These are phyloP conservation scores for Drosophila pectinifera DNA, from an alignment of 1,140 invertebrate species.

Conservation along the genomic window DNA sequence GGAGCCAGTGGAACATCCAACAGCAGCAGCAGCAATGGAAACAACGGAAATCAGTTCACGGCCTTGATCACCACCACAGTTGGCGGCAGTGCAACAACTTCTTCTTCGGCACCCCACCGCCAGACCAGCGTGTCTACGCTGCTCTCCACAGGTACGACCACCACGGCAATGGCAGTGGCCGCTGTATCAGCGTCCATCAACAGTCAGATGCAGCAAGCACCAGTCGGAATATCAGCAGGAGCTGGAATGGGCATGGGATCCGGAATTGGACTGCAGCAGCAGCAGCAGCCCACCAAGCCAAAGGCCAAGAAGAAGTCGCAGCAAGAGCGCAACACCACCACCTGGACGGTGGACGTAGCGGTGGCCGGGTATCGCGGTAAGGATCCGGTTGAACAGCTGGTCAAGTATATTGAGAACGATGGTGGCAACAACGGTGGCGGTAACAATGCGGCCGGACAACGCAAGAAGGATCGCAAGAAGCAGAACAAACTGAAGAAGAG, in stretches of 20 bases:
- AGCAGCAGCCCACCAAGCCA: conserved; percentile 54
- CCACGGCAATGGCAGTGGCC: conserved; percentile 62
- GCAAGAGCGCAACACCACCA: conserved; percentile 86
- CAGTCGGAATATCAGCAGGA: background rate
- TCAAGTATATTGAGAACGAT: conserved; percentile 86
- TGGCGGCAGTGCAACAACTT: conserved; percentile 32
- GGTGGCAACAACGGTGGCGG: conserved; percentile 33
- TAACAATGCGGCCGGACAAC: conserved; percentile 26
- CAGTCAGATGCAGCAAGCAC: conserved; percentile 48
- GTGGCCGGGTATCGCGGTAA: conserved; percentile 87
- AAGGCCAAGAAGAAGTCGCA: conserved; percentile 79
- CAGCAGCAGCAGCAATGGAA: conserved; percentile 11
- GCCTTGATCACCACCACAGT: conserved; percentile 51
- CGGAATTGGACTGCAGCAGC: conserved; percentile 6
- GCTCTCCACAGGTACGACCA: conserved; percentile 49
- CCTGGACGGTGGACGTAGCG: conserved; percentile 85
- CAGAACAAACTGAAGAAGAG: conserved; percentile 87
- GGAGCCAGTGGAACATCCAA: conserved; percentile 10
- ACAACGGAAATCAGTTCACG: conserved; percentile 46
- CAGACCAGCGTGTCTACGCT: conserved; percentile 61
- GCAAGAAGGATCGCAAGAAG: conserved; percentile 76
- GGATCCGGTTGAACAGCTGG: conserved; percentile 86
- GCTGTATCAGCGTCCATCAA: conserved; percentile 59
- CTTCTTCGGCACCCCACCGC: conserved; percentile 33
- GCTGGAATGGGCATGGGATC: background rate